A percentile compares a stretch with the other conserved stretches of the same genome.
phyloP scores from a whole-genome alignment of 2,797 vertebrate genomes.

The Rhodeus uyekii region DNA sequence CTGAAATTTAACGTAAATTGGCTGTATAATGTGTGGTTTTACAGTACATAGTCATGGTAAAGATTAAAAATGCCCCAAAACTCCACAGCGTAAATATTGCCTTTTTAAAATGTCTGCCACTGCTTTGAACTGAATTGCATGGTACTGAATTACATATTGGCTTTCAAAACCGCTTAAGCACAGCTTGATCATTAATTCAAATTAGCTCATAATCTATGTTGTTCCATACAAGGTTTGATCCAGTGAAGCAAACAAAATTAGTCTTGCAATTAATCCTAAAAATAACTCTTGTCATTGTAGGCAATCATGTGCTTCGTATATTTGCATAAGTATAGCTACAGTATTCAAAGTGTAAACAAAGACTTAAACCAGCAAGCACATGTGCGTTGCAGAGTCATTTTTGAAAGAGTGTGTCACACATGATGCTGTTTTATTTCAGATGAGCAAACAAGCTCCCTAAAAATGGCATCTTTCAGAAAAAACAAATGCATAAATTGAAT shows the following conservation, averaged over 20 bases:
- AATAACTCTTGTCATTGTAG: constrained; percentile 1
- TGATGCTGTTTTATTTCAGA: neutral
- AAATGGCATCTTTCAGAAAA: neutral
- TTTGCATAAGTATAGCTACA: neutral
- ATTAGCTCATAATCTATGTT: neutral
- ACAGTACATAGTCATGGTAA: neutral
- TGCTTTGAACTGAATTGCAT: neutral
- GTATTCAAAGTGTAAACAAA: neutral
- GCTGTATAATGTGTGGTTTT: neutral
- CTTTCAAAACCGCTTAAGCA: neutral
- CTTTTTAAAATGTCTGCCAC: neutral
- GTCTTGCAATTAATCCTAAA: constrained; percentile 17
- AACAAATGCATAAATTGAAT: neutral
- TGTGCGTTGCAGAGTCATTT: neutral
- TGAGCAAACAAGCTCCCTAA: neutral
- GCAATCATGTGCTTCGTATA: constrained; percentile 2
- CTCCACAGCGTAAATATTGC: too few relatives aligned
- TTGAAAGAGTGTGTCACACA: neutral
- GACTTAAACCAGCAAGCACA: neutral
- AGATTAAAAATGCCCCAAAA: neutral
- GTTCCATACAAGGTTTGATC: neutral
- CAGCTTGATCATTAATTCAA: constrained; percentile 1
- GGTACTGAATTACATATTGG: neutral
- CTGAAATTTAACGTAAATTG: neutral
- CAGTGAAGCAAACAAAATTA: constrained; percentile 11